These are phyloP conservation scores for Nezara viridula DNA, from an alignment of 2,888 invertebrate species.

Conservation along the genomic window DNA sequence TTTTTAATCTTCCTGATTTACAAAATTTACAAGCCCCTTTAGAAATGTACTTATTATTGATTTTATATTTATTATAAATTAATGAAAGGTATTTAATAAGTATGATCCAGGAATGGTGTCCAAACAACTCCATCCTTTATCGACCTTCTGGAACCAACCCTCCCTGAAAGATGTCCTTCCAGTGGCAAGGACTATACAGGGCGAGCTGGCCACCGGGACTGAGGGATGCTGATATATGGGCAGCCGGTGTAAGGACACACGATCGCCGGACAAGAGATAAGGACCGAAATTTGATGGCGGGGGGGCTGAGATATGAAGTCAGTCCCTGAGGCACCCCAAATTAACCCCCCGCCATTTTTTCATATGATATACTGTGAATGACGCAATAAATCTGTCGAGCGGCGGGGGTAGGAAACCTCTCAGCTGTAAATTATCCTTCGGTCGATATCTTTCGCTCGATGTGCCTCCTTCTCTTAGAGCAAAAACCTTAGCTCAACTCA, in stretches of 20 bases:
- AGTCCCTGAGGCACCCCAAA: constrained; percentile 48
- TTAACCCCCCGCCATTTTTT: constrained; percentile 55
- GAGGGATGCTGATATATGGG: constrained; percentile 46
- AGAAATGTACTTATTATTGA: too few species aligned
- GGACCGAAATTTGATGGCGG: constrained; percentile 48
- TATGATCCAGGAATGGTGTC: background rate
- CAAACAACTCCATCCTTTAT: background rate
- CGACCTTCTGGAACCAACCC: background rate
- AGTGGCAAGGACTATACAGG: background rate
- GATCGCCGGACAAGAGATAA: constrained; percentile 48
- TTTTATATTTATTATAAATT: too few species aligned
- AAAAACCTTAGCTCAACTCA: constrained; percentile 43
- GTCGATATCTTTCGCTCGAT: constrained; percentile 51
- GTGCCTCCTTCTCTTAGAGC: constrained; percentile 48
- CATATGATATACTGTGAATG: constrained; percentile 64
- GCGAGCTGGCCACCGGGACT: background rate
- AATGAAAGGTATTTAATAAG: too few species aligned
- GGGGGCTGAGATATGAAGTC: constrained; percentile 46
- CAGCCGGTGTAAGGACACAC: constrained; percentile 43
- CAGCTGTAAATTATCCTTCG: constrained; percentile 63
- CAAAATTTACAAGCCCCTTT: too few species aligned
- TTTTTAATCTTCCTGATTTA: too few species aligned
- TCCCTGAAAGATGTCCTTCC: constrained; percentile 9
- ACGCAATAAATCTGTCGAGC: constrained; percentile 64
- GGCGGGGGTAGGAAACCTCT: constrained; percentile 63